phyloP scores from a whole-genome alignment of 2,797 vertebrate species.

The Halcyon smyrnensis region DNA sequence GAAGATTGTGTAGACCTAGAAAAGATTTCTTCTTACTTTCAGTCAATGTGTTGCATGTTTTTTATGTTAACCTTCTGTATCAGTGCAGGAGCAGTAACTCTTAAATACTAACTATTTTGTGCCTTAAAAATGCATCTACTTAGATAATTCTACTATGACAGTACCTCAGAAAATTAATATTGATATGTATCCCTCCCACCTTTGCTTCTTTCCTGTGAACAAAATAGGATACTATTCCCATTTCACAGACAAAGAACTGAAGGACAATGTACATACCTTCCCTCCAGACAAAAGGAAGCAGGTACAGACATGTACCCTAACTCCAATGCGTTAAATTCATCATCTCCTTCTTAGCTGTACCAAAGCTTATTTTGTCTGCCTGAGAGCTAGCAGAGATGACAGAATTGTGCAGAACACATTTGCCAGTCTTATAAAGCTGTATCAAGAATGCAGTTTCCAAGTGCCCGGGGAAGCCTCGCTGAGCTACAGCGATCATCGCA shows the following conservation, averaged over 20 bases:
- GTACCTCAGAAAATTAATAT: background rate
- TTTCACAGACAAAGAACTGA: background rate
- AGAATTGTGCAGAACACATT: constrained; percentile 18
- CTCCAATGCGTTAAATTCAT: constrained; percentile 17
- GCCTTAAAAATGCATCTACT: background rate
- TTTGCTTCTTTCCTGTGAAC: background rate
- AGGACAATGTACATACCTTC: background rate
- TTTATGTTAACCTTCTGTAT: background rate
- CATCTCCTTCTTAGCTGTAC: constrained; percentile 3
- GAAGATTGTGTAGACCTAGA: background rate
- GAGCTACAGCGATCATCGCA: background rate
- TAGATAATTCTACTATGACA: background rate
- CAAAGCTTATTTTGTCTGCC: constrained; percentile 27
- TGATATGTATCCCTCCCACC: background rate
- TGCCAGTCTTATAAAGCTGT: constrained; percentile 9
- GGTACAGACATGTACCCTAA: constrained; percentile 27
- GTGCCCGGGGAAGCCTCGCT: constrained; percentile 23
- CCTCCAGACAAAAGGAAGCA: background rate
- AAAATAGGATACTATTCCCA: background rate
- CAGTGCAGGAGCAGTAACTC: background rate
- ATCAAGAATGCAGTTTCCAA: constrained; percentile 18
- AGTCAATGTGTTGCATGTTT: background rate
- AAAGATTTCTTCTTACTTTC: background rate
- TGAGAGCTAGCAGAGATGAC: background rate
- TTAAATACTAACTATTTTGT: background rate